Evolutionary conservation across 2,113 vertebrate species (phyloP).

Genomic region (Romanogobio albipinnatus): DNA sequence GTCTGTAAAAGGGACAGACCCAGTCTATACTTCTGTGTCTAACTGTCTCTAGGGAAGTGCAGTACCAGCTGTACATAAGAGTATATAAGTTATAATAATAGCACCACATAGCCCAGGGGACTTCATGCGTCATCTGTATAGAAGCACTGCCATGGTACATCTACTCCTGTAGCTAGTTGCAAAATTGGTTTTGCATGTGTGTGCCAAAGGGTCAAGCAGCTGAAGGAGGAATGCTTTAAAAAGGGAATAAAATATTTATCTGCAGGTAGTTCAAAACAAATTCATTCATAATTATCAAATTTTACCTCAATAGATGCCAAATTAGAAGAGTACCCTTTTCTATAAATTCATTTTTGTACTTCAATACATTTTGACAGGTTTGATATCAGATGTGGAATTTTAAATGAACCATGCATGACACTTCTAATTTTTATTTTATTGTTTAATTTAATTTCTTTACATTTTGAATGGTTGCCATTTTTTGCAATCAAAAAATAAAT

Average conservation of each 20-base stretch:
- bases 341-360: background rate
- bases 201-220: background rate
- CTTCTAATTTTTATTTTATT: background rate
- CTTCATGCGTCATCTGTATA: background rate
- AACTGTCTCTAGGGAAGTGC: background rate
- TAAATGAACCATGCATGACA: background rate
- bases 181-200: conserved; percentile 1
- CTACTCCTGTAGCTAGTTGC: background rate
- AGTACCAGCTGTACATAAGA: background rate
- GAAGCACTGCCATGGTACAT: conserved; percentile 22
- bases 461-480: background rate
- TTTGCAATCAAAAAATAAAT: too few species aligned
- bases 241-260: background rate
- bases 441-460: background rate
- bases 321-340: too few species aligned
- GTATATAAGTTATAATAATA: conserved; percentile 24
- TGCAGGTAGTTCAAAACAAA: background rate
- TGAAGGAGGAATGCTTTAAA: conserved; percentile 1
- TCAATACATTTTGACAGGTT: background rate
- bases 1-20: conserved; percentile 8
- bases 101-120: background rate
- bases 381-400: background rate
- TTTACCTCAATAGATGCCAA: background rate
- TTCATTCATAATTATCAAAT: background rate
- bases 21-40: conserved; percentile 11